Conservation (phyloP, 2,797 vertebrate genomes). For the Chanos chanos region DNA sequence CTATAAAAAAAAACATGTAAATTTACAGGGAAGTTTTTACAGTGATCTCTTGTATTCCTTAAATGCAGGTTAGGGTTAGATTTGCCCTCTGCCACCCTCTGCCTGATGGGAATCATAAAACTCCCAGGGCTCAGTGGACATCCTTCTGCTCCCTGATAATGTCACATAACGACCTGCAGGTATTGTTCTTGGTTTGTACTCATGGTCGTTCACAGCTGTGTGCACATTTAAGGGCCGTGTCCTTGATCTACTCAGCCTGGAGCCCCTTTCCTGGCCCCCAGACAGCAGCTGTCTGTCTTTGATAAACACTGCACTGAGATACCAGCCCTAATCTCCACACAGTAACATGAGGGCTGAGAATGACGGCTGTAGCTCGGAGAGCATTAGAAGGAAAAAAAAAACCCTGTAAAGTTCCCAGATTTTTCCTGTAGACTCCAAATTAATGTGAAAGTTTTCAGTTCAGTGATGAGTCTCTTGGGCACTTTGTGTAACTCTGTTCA, state of each 20-base stretch:
- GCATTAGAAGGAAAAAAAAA: conserved; percentile 6
- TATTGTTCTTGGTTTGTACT: conserved; percentile 45
- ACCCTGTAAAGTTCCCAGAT: neutral
- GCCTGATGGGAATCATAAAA: conserved; percentile 30
- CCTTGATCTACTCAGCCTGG: conserved; percentile 33
- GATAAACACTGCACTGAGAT: conserved; percentile 30
- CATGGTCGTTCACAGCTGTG: conserved; percentile 19
- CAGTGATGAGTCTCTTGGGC: no score
- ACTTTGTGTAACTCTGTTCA: no score
- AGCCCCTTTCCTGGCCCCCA: conserved; percentile 17
- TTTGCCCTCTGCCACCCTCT: conserved; percentile 27
- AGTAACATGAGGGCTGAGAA: conserved; percentile 1
- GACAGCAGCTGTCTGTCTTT: conserved; percentile 35
- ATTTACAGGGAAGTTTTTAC: no score
- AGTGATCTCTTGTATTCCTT: no score
- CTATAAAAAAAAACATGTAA: no score
- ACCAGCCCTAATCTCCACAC: conserved; percentile 18
- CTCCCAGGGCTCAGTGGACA: conserved; percentile 18
- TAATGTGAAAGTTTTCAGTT: no score
- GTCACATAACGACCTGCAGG: conserved; percentile 44
- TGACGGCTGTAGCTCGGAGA: conserved; percentile 16
- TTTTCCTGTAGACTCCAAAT: no score
- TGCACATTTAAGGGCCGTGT: conserved; percentile 23
- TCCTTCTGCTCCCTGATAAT: conserved; percentile 33
- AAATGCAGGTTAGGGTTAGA: no score